Conservation (phyloP, 2,113 vertebrate genomes). For the Ailuropoda melanoleuca region DNA sequence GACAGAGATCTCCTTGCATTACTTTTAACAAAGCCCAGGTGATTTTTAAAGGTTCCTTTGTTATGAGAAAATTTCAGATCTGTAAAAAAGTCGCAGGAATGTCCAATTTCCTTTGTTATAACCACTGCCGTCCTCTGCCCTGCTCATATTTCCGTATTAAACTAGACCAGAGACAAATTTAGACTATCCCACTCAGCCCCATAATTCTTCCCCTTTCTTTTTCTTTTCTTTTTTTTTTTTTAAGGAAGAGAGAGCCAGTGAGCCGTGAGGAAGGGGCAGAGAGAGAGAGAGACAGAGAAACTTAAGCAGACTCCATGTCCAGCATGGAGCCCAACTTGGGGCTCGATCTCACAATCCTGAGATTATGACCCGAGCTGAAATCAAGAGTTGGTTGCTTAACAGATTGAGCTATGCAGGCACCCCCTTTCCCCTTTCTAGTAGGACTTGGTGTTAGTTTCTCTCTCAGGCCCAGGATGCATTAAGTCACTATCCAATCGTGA, state of each 20-base stretch:
- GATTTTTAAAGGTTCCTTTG: not conserved
- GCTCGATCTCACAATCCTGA: not conserved
- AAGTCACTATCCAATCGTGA: not conserved
- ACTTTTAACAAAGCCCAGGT: not conserved
- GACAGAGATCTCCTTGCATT: not conserved
- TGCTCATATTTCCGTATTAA: not conserved
- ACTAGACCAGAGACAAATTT: not conserved
- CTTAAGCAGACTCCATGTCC: not conserved
- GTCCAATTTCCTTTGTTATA: not conserved
- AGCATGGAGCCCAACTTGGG: not conserved
- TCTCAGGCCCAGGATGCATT: too few species aligned
- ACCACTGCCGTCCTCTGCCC: not conserved
- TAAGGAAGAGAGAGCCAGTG: not conserved
- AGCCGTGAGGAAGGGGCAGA: not conserved
- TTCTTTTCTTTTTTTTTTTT: not conserved
- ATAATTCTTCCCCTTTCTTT: not conserved
- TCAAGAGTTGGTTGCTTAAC: not conserved
- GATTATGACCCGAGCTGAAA: not conserved
- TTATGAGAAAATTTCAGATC: not conserved
- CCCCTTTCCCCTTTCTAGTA: not conserved
- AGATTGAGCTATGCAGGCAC: fast-evolving
- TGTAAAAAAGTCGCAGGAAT: not conserved
- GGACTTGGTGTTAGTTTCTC: not conserved
- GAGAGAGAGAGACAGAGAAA: not conserved
- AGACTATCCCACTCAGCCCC: not conserved